Percentiles rank a stretch among this genome's conserved stretches.
Conservation (phyloP, 92 coral and sea anemone species). For the Pocillopora grandis region DNA sequence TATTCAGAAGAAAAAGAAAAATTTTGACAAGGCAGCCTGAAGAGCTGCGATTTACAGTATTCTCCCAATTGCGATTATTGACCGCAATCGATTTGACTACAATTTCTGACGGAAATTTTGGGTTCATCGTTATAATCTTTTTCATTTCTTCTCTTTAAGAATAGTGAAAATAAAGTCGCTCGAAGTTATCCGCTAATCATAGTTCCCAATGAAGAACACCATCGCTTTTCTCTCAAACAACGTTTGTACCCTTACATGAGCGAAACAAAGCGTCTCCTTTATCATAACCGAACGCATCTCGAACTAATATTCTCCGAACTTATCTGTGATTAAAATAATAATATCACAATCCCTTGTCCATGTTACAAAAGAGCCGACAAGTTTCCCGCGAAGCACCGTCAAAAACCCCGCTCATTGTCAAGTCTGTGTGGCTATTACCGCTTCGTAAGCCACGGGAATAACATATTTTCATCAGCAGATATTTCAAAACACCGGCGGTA, state of each 20-base stretch:
- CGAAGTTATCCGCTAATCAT: neutral
- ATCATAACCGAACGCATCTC: slow-evolving; percentile 4
- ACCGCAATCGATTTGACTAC: too few relatives aligned
- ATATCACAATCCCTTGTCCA: slow-evolving; percentile 32
- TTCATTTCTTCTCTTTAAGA: too few relatives aligned
- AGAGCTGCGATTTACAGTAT: too few relatives aligned
- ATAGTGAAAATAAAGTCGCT: neutral
- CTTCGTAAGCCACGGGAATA: slow-evolving; percentile 17
- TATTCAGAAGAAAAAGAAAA: too few relatives aligned
- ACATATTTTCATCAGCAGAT: slow-evolving; percentile 1
- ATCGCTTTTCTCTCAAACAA: neutral
- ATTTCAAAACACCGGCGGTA: neutral
- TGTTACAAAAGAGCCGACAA: slow-evolving; percentile 43
- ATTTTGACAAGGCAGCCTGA: too few relatives aligned
- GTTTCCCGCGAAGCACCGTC: slow-evolving; percentile 29
- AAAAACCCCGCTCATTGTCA: slow-evolving; percentile 27
- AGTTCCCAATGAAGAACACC: neutral
- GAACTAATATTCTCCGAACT: slow-evolving; percentile 22
- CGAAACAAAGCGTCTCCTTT: slow-evolving; percentile 24
- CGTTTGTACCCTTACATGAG: neutral
- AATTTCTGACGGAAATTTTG: too few relatives aligned
- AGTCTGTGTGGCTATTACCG: slow-evolving; percentile 2
- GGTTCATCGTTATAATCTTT: too few relatives aligned
- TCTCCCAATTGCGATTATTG: too few relatives aligned
- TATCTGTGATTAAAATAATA: slow-evolving; percentile 31